A percentile compares a stretch with the other conserved stretches of the same genome.
Evolutionary conservation across 1,140 invertebrate genomes (phyloP).

Genomic region (Sesamia nonagrioides): DNA sequence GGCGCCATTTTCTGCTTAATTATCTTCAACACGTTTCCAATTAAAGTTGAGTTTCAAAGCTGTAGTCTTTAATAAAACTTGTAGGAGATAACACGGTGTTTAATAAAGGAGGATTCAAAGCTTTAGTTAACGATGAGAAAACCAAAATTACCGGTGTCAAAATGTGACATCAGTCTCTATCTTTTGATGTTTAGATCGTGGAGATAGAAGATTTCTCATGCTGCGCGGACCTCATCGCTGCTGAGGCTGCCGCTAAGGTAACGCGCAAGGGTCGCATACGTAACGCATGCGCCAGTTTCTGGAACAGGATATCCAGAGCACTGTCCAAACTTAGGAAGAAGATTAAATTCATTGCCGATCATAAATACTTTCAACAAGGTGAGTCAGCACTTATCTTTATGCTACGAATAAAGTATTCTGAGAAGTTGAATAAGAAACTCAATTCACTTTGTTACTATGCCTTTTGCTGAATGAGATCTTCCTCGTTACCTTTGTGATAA

Average conservation of each 20-base stretch:
- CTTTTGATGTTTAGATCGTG: constrained; percentile 69
- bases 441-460: too few species aligned
- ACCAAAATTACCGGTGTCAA: not conserved
- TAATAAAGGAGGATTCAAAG: not conserved
- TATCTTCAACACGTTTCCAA: not conserved
- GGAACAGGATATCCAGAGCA: constrained; percentile 85
- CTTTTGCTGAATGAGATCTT: too few species aligned
- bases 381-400: constrained; percentile 10
- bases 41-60: not conserved
- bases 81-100: not conserved
- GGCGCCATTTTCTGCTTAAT: not conserved
- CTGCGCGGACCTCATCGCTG: constrained; percentile 91
- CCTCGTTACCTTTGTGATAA: too few species aligned
- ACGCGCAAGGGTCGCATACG: constrained; percentile 83
- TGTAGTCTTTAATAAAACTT: not conserved
- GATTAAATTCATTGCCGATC: constrained; percentile 92
- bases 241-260: constrained; percentile 88
- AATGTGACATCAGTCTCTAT: not conserved
- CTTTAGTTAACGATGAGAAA: too few species aligned
- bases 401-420: not conserved
- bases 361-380: constrained; percentile 97
- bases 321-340: constrained; percentile 88
- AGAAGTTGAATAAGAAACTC: too few species aligned
- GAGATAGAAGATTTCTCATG: constrained; percentile 92
- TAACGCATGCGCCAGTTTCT: constrained; percentile 84